Evolutionary conservation across 2,113 vertebrate genomes (phyloP), one percentile per base, ranked within the genome.

Genomic region (Spizaetus ornatus): DNA sequence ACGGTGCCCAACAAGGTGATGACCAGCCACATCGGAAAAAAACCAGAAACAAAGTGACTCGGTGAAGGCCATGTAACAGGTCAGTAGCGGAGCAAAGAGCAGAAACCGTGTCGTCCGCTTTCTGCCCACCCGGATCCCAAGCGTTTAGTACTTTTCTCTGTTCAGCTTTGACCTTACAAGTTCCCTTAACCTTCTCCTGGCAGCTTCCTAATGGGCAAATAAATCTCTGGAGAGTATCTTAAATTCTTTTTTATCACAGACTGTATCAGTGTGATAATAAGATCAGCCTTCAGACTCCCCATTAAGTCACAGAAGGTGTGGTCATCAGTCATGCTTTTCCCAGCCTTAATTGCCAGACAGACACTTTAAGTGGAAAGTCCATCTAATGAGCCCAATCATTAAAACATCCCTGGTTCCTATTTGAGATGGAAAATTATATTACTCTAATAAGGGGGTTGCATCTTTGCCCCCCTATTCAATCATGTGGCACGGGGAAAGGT

Each of bases 271-370:
- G 95, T 97, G 98, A 98, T 98, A 98, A 98, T 98, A 98, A 98
- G 97, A 98, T 98, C 98, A 98, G 98, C 97, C 97, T 98, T 98
- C 98, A 98, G 97, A 97, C 96, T 98, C 98, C 96, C 98, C 97
- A 98, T 98, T 98, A 98, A 98, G 97, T 95, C 97, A 97, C 97
- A 97, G 97, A 98, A 98, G 98, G 98, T 98, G 98, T 98, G 98
- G 98, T 97, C 98, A 97, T 98, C 98, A 97, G 97, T 98, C 98
- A 98, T 98, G 98, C 98, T 98, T 98, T 97, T 97, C 97, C 97
- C 97, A 97, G 97, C 95, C 96, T 98, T 98, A 98, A 98, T 98
- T 98, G 98, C 98, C 97, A 98, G 97, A 96, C 97, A 98, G 98
- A 98, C 98, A 98, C 96, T 98, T 98, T 98, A 98, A 98, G 98